Percentiles rank a stretch among this genome's conserved stretches.
Conservation (phyloP, 1,140 invertebrate species). For the Danaus melanippus region DNA sequence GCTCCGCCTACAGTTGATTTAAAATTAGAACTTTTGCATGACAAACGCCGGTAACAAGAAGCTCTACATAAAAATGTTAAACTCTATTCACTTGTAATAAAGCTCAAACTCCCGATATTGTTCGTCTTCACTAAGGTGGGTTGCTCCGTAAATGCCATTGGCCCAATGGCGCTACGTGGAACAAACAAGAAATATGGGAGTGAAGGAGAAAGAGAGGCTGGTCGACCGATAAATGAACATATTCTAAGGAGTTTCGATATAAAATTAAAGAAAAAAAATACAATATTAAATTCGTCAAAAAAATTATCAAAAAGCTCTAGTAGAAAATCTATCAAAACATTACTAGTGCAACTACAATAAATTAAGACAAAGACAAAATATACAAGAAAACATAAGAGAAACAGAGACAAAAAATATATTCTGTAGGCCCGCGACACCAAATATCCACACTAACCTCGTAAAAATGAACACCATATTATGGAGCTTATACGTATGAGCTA, state of each 20-base stretch:
- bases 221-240: conserved; percentile 17
- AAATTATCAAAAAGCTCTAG: conserved; percentile 8
- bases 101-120: conserved; percentile 58
- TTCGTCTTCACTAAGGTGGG: conserved; percentile 67
- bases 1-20: conserved; percentile 71
- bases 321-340: conserved; percentile 8
- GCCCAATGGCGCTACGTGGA: conserved; percentile 62
- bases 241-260: too few relatives aligned
- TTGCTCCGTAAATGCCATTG: conserved; percentile 66
- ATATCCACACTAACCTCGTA: conserved; percentile 8
- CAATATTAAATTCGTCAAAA: not conserved
- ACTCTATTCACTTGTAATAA: conserved; percentile 62
- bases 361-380: conserved; percentile 40
- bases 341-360: conserved; percentile 13
- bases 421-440: conserved; percentile 21
- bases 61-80: conserved; percentile 66
- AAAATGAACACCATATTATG: conserved; percentile 1
- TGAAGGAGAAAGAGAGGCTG: conserved; percentile 48
- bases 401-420: conserved; percentile 48
- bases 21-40: conserved; percentile 71
- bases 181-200: conserved; percentile 63
- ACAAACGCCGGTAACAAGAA: conserved; percentile 65
- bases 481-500: conserved; percentile 13
- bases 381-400: conserved; percentile 22
- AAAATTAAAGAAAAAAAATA: too few relatives aligned